Base-by-base conservation (phyloP, 2,797 vertebrate genomes). In the Danio jaintianensis region DNA sequence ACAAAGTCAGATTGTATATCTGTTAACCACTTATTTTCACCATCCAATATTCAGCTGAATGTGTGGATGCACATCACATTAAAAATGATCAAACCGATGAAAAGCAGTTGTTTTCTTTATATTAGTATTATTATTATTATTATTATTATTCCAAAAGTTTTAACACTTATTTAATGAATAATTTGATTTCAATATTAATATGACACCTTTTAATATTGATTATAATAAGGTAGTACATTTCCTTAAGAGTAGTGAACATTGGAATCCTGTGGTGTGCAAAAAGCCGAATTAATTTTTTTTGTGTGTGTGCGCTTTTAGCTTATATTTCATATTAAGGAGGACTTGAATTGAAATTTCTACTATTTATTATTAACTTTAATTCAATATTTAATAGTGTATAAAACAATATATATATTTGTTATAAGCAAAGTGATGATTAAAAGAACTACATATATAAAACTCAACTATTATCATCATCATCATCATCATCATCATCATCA, bases 1-100 rank as follows among this genome's bases (percentile, higher is more conserved):
- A 58, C 5, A 59, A 20, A 73, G 40, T n/a, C 38, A 52, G 15
- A 40, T 5, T 69, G 45, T n/a, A 67, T 67, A 18, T 12, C 73
- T 7, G 40, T 29, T 72, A 29, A 58, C 4, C 36, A 42, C 36
- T 56, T 43, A 40, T 58, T 11, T 1, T 29, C 9, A 52, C 50
- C 20, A 55, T 50, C 47, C 15, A 36, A 40, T 11, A 11, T 70
- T n/a, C 42, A 15, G n/a, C n/a, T 22, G n/a, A 42, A 42, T 56
- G 71, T 18, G 61, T 63, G 61, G 61, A 38, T 13, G 40, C 20
- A 77, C 6, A 36, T 67, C 20, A 36, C 10, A 76, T 55, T 36
- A 72, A 7, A 22, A 56, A 29, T 22, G 2, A 63, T 53, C 22
- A 18, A 29, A 66, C n/a, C 18, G 29, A 15, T 15, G 1, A 16